A percentile compares a stretch with the other conserved stretches of the same genome.
These are phyloP conservation scores for Phasia obesa DNA, from an alignment of 2,888 invertebrate species.

Conservation along the genomic window DNA sequence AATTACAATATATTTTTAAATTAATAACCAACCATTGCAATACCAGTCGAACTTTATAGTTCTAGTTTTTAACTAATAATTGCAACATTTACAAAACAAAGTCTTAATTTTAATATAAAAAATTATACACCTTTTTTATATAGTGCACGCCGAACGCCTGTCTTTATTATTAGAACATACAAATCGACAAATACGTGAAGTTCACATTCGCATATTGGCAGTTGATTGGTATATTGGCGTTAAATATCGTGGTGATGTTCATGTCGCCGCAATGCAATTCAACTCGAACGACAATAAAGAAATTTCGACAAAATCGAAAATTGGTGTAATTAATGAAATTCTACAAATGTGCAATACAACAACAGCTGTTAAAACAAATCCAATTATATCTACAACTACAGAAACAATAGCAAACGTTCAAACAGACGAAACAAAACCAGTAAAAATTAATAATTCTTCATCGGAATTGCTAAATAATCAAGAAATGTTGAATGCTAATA, in stretches of 20 bases:
- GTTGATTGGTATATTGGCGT: conserved; percentile 78
- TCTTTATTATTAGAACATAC: conserved; percentile 72
- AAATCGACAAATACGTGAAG: conserved; percentile 74
- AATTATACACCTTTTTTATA: too few species aligned
- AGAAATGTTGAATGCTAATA: conserved; percentile 18
- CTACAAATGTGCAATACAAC: conserved; percentile 52
- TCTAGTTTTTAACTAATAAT: not conserved
- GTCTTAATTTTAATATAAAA: too few species aligned
- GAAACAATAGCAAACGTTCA: not conserved
- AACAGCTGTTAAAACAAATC: not conserved
- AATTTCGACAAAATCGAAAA: conserved; percentile 18
- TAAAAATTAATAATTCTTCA: not conserved
- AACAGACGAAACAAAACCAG: conserved; percentile 6
- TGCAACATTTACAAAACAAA: conserved; percentile 17
- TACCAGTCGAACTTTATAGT: conserved; percentile 2
- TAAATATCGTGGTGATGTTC: conserved; percentile 46
- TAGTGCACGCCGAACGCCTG: conserved; percentile 73
- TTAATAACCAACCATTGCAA: not conserved
- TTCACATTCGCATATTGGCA: conserved; percentile 74
- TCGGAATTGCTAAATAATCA: conserved; percentile 9
- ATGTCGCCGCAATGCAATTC: not conserved
- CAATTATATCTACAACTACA: not conserved
- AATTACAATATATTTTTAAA: too few species aligned
- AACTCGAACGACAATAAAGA: not conserved
- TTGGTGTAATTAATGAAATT: conserved; percentile 65